phyloP scores from a whole-genome alignment of 2,888 invertebrate species.

The Euzophera pinguis region DNA sequence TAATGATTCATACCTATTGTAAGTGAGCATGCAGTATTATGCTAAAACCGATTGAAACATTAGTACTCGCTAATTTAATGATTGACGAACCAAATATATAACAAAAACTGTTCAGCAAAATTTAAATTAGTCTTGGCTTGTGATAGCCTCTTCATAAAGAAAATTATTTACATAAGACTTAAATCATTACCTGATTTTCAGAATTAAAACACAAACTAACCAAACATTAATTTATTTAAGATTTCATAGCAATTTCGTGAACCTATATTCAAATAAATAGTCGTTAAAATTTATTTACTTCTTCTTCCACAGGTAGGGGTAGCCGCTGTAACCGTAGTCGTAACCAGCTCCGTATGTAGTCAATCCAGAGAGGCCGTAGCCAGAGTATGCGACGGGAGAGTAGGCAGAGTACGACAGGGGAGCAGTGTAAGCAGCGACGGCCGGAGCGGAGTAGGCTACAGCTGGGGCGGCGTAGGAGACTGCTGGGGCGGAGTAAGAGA shows the following conservation, averaged over 20 bases:
- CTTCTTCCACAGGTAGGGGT: constrained; percentile 19
- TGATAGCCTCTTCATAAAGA: too few relatives aligned
- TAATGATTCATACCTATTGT: too few relatives aligned
- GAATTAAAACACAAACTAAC: neutral
- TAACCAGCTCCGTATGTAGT: constrained; percentile 7
- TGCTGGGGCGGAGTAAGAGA: constrained; percentile 26
- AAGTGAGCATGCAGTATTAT: too few relatives aligned
- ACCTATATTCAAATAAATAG: constrained; percentile 9
- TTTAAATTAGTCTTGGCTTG: too few relatives aligned
- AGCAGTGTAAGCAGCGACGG: constrained; percentile 16
- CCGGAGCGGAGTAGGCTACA: constrained; percentile 31
- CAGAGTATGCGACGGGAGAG: constrained; percentile 3
- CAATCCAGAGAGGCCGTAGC: constrained; percentile 1
- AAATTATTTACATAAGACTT: too few relatives aligned
- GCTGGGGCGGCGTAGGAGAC: constrained; percentile 21
- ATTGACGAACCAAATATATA: too few relatives aligned
- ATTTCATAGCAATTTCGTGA: neutral
- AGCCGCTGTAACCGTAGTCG: constrained; percentile 9
- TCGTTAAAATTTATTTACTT: constrained; percentile 17
- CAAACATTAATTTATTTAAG: constrained; percentile 4
- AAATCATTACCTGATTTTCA: too few relatives aligned
- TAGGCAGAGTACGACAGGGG: constrained; percentile 1
- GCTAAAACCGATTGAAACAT: too few relatives aligned
- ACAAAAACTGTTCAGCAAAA: too few relatives aligned
- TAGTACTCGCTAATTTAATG: too few relatives aligned